Evolutionary conservation across 2,113 vertebrate genomes (phyloP).

Genomic region (Brachypodius melanocephalos): DNA sequence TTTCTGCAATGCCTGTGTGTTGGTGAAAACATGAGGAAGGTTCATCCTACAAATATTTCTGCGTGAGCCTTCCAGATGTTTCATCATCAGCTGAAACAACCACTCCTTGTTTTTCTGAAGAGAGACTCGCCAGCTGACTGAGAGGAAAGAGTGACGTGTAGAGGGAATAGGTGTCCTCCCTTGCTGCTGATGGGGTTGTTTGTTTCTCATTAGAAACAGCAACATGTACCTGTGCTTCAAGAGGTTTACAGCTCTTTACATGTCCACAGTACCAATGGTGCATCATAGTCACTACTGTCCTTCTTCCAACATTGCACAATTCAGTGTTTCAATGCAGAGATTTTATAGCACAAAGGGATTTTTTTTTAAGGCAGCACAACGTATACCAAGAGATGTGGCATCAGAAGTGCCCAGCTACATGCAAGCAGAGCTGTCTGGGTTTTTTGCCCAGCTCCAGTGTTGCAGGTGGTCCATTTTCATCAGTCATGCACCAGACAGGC

Average conservation of each 20-base stretch:
- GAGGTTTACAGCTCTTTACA: not conserved
- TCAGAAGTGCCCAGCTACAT: accelerated
- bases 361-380: not conserved
- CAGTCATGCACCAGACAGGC: not conserved
- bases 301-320: not conserved
- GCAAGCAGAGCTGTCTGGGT: not conserved
- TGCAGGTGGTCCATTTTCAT: not conserved
- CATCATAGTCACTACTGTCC: not conserved
- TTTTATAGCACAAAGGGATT: not conserved
- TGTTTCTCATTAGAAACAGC: not conserved
- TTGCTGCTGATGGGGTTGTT: accelerated
- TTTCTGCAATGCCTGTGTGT: not conserved
- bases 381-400: not conserved
- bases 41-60: not conserved
- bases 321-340: not conserved
- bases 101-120: not conserved
- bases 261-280: no score
- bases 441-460: not conserved
- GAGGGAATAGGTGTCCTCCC: not conserved
- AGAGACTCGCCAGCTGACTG: not conserved
- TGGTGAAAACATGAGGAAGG: not conserved
- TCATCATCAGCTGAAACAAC: not conserved
- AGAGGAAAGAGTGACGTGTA: not conserved
- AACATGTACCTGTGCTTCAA: not conserved
- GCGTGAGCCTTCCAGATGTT: not conserved